A percentile compares a stretch with the other conserved stretches of the same genome.
Conservation (phyloP, 2,888 invertebrate genomes). For the Drosophila aldrichi region DNA sequence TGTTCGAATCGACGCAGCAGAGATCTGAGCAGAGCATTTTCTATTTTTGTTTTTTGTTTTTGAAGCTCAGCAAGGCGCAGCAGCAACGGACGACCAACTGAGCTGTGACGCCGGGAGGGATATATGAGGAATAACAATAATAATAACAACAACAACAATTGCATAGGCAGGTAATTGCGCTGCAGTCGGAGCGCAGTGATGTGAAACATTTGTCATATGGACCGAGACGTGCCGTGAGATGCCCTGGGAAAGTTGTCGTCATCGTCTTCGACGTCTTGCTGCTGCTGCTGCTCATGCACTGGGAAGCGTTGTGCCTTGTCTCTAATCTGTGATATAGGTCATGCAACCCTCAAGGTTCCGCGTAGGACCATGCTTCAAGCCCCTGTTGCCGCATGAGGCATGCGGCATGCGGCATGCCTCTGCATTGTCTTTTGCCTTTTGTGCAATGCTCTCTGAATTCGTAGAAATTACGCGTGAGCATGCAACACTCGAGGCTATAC, state of each 20-base stretch:
- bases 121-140: constrained; percentile 28
- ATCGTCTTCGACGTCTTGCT: constrained; percentile 33
- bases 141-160: constrained; percentile 27
- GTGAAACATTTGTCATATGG: constrained; percentile 83
- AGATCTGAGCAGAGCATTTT: constrained; percentile 21
- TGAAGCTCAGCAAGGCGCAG: constrained; percentile 64
- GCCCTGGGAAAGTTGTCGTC: constrained; percentile 75
- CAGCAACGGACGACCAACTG: constrained; percentile 65
- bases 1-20: constrained; percentile 47
- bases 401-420: constrained; percentile 28
- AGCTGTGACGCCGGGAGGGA: constrained; percentile 72
- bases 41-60: constrained; percentile 18
- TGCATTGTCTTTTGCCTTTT: constrained; percentile 58
- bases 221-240: constrained; percentile 65
- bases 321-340: constrained; percentile 78
- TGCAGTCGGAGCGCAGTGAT: constrained; percentile 77
- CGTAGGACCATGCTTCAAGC: constrained; percentile 38
- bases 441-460: constrained; percentile 57
- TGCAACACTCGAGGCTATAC: constrained; percentile 37
- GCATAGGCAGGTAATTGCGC: constrained; percentile 75
- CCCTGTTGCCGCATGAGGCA: constrained; percentile 28
- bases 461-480: constrained; percentile 71
- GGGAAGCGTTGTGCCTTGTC: constrained; percentile 19
- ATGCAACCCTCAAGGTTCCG: constrained; percentile 79
- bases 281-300: constrained; percentile 6